A percentile compares a stretch with the other conserved stretches of the same genome.
These are phyloP conservation scores for Dasypus novemcinctus DNA, from an alignment of 2,113 vertebrate genomes.

Conservation along the genomic window DNA sequence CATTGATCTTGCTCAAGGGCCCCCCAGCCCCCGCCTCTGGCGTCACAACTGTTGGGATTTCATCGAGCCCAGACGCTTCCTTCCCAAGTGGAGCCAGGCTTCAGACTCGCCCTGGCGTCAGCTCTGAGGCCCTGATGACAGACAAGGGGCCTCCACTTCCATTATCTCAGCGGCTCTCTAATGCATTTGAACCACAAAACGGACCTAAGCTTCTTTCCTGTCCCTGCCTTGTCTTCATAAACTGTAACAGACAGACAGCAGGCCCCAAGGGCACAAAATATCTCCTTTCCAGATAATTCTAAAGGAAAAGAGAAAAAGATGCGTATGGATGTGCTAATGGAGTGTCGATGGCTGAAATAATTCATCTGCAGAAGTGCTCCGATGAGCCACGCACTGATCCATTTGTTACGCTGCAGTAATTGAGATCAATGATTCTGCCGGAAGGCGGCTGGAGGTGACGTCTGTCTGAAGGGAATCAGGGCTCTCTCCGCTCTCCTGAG, in stretches of 20 bases:
- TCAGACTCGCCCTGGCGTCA: neutral
- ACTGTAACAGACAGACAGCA: neutral
- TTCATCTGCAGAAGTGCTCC: neutral
- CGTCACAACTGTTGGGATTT: neutral
- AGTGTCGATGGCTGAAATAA: neutral
- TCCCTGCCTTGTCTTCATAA: conserved; percentile 47
- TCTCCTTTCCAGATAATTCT: conserved; percentile 38
- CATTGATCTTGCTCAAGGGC: neutral
- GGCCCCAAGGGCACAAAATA: neutral
- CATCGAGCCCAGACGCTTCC: neutral
- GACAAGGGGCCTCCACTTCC: conserved; percentile 36
- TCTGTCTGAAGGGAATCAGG: neutral
- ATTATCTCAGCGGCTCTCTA: conserved; percentile 54
- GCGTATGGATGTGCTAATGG: neutral
- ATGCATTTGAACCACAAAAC: conserved; percentile 54
- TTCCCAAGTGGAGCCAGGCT: conserved; percentile 16
- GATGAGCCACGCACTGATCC: neutral
- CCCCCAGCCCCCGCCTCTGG: neutral
- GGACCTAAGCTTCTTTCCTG: neutral
- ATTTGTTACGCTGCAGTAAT: accelerated
- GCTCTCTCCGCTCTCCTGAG: neutral
- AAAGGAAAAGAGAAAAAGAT: neutral
- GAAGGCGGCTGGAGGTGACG: neutral
- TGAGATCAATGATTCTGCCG: neutral
- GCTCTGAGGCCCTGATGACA: neutral